Conservation (phyloP, 2,113 vertebrate species). For the Prunella fulvescens region DNA sequence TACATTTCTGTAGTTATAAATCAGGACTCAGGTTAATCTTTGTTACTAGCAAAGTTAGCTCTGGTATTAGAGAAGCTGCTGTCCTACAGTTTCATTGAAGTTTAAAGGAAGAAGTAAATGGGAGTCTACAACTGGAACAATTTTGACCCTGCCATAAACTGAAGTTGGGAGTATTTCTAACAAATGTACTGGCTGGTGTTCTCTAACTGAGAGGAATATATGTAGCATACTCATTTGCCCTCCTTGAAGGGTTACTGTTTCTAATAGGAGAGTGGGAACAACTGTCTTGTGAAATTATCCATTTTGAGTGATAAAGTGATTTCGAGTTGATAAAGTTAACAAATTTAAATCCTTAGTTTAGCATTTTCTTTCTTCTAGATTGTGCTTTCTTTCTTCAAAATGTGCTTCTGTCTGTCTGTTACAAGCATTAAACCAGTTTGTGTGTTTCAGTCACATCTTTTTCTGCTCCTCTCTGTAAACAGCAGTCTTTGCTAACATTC, state of each 20-base stretch:
- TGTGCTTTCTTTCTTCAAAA: not conserved
- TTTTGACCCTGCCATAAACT: not conserved
- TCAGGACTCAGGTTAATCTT: not conserved
- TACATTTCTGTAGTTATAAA: not conserved
- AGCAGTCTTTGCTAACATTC: not conserved
- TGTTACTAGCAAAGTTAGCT: not conserved
- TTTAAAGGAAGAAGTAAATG: not conserved
- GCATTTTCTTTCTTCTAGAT: not conserved
- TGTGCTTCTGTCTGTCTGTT: not conserved
- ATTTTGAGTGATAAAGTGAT: not conserved
- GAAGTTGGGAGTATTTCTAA: not conserved
- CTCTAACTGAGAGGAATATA: not conserved
- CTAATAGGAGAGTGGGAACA: not conserved
- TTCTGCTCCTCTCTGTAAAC: not conserved
- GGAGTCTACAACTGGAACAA: not conserved
- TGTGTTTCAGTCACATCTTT: not conserved
- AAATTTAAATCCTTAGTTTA: not conserved
- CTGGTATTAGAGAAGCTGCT: not conserved
- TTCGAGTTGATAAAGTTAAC: not conserved
- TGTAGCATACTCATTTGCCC: not conserved
- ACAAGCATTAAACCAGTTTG: not conserved
- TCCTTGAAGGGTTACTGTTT: not conserved
- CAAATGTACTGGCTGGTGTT: not conserved
- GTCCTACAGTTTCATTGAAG: not conserved
- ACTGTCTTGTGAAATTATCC: not conserved